Percentiles rank a stretch among this genome's conserved stretches.
Conservation (phyloP, 2,888 invertebrate species). For the Andrena bicolor region DNA sequence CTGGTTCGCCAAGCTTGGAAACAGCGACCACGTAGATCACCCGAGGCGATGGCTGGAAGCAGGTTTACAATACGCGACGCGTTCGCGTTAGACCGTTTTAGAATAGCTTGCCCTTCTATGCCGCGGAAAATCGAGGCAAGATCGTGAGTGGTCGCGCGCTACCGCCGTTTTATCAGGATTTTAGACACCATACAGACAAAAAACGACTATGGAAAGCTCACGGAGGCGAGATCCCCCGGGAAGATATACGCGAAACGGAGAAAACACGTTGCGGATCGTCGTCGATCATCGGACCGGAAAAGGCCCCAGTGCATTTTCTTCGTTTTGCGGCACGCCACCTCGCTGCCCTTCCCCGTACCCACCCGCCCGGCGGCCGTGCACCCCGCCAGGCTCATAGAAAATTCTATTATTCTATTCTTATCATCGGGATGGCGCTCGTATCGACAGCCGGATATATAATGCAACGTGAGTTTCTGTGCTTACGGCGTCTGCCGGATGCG, state of each 20-base stretch:
- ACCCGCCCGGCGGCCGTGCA: constrained; percentile 3
- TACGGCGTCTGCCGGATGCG: constrained; percentile 80
- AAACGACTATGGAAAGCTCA: constrained; percentile 39
- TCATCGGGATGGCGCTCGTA: constrained; percentile 72
- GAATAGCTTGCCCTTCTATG: not conserved
- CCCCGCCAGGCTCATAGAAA: constrained; percentile 72
- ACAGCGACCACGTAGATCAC: too few species aligned
- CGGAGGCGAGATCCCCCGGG: constrained; percentile 51
- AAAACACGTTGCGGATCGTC: constrained; percentile 51
- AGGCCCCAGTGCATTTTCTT: constrained; percentile 57
- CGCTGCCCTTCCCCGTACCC: not conserved
- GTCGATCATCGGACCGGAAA: constrained; percentile 64
- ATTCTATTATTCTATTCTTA: constrained; percentile 81
- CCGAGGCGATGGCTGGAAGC: not conserved
- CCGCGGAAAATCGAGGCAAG: constrained; percentile 1
- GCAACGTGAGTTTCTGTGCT: constrained; percentile 81
- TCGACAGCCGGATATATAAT: constrained; percentile 79
- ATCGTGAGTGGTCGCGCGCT: constrained; percentile 7
- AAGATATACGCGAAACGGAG: constrained; percentile 64
- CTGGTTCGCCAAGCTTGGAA: too few species aligned
- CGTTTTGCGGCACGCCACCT: constrained; percentile 54
- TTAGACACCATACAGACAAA: constrained; percentile 50
- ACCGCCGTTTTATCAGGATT: constrained; percentile 51
- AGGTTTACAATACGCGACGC: constrained; percentile 3
- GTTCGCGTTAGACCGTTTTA: not conserved